Evolutionary conservation across 2,888 invertebrate genomes (phyloP), one percentile per base, ranked within the genome.

Genomic region (Ophion costatus): DNA sequence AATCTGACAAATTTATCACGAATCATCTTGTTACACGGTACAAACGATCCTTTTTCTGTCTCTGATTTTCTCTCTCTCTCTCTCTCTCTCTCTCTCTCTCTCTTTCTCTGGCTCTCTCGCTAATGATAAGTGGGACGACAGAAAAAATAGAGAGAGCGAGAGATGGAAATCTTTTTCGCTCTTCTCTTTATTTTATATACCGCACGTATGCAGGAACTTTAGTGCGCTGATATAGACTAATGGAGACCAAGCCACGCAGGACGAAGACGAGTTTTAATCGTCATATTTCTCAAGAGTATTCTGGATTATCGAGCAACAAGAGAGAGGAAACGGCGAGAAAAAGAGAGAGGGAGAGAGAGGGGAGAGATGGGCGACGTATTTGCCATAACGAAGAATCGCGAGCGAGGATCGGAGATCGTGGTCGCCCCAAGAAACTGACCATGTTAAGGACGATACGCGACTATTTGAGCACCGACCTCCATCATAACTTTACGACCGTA

Each of bases 401-500:
- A 66, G 66, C 14, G 45, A 73, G 24, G 6, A 42, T 1, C 11
- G 33, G 59, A 59, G 38, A 74, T 73, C 14, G 1, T 66, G n/a
- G 57, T 57, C 51, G 74, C 29, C 67, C 42, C 24, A 29, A 22
- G 42, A 80, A 22, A 67, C 59, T 77, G 38, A n/a, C 20, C 33
- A 33, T 24, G 56, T 57, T 66, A 29, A 57, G 81, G 61, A 5
- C 38, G 38, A 9, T 76, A 74, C 71, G 24, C 38, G 56, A 64
- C 61, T 45, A 57, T 42, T 66, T 42, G 51, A 73, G 57, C 45
- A 67, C 59, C 66, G 79, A 70, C 81, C 64, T 67, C 77, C 75
- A 78, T 84, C 84, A 24, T 75, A 71, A 57, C 56, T 85, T 85
- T 85, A 85, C 85, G 85, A 85, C 76, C 82, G 75, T 76, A 79